Conservation (phyloP, 2,113 vertebrate species). For the Gasterosteus nipponicus region DNA sequence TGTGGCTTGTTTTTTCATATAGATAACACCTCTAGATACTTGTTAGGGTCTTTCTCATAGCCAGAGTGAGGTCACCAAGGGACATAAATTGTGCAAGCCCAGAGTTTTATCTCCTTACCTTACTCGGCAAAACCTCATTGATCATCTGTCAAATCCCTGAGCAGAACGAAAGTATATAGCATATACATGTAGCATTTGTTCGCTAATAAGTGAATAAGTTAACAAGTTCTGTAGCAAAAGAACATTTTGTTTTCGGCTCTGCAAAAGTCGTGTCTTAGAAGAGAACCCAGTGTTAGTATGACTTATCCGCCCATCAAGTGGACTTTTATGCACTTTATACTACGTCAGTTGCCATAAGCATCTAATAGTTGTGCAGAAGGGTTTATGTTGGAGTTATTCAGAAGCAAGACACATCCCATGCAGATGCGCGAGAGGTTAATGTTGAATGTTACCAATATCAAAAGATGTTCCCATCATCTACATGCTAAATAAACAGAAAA, state of each 20-base stretch:
- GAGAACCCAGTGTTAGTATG: too few species aligned
- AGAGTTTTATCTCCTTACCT: background rate
- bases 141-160: conserved; percentile 25
- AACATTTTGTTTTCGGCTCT: background rate
- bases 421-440: background rate
- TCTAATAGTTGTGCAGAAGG: too few species aligned
- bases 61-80: conserved; percentile 1
- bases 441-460: background rate
- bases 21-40: conserved; percentile 1
- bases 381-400: background rate
- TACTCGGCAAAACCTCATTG: conserved; percentile 17
- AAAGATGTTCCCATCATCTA: background rate
- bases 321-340: too few species aligned
- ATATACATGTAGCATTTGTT: background rate
- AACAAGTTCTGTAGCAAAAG: background rate
- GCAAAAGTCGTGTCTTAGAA: too few species aligned
- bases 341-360: too few species aligned
- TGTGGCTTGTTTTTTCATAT: background rate
- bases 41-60: conserved; percentile 24
- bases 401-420: background rate
- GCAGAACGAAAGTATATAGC: background rate
- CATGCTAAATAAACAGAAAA: background rate
- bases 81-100: conserved; percentile 3
- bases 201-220: background rate
- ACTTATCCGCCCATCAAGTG: too few species aligned